These are phyloP conservation scores for Drosophila littoralis DNA, from an alignment of 1,140 invertebrate genomes.

Conservation along the genomic window DNA sequence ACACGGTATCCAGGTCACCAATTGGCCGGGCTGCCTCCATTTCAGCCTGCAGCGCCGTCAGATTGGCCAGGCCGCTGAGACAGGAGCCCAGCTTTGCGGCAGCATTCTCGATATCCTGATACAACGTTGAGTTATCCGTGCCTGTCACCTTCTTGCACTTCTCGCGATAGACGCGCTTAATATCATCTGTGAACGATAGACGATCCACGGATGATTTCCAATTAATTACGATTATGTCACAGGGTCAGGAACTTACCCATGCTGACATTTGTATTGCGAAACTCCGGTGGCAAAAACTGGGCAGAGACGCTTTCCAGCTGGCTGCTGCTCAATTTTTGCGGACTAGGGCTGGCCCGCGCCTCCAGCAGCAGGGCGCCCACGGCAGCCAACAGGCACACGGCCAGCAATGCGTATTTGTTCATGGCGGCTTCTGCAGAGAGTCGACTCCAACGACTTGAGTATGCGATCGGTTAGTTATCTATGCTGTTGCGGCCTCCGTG, in stretches of 20 bases:
- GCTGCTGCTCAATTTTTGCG: constrained; percentile 22
- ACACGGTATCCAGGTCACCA: constrained; percentile 88
- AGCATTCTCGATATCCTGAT: constrained; percentile 74
- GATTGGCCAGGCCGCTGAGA: constrained; percentile 85
- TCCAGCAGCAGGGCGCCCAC: constrained; percentile 61
- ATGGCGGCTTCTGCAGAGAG: constrained; percentile 27
- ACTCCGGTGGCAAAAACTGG: constrained; percentile 66
- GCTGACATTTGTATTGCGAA: constrained; percentile 68
- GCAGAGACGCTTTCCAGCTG: constrained; percentile 59
- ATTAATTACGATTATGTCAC: background rate
- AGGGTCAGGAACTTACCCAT: constrained; percentile 47
- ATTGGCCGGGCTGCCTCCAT: constrained; percentile 86
- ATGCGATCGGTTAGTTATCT: constrained; percentile 10
- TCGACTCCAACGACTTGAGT: constrained; percentile 11
- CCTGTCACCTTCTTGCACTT: constrained; percentile 76
- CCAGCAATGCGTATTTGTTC: constrained; percentile 63
- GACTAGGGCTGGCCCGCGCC: constrained; percentile 50
- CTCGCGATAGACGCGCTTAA: constrained; percentile 65
- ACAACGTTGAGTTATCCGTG: constrained; percentile 59
- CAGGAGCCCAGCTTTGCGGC: constrained; percentile 83
- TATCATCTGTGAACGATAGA: constrained; percentile 45
- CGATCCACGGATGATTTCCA: too few species aligned
- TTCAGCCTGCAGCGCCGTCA: constrained; percentile 86
- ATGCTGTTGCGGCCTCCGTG: constrained; percentile 8
- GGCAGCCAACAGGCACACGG: constrained; percentile 57